These are phyloP conservation scores for Phylloscopus trochiloides DNA, from an alignment of 2,113 vertebrate genomes.

Conservation along the genomic window DNA sequence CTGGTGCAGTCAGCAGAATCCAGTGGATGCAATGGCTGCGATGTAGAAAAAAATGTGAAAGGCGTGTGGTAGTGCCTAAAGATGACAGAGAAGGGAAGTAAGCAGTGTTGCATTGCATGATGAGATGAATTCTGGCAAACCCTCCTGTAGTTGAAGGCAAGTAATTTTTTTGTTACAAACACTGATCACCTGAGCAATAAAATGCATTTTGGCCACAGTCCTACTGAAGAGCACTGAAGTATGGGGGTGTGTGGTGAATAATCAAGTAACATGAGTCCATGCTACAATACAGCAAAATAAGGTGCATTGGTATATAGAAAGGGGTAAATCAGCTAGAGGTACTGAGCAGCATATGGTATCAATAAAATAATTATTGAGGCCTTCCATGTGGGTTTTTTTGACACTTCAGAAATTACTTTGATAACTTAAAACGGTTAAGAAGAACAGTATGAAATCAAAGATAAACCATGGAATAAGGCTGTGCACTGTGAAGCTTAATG, in stretches of 20 bases:
- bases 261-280: background rate
- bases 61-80: background rate
- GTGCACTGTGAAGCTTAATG: background rate
- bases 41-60: background rate
- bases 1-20: background rate
- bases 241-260: background rate
- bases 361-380: background rate
- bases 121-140: background rate
- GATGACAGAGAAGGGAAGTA: fast-evolving
- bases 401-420: background rate
- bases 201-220: background rate
- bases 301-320: background rate
- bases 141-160: background rate
- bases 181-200: background rate
- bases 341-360: background rate
- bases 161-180: background rate
- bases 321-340: background rate
- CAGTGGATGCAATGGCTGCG: background rate
- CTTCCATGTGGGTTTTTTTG: background rate
- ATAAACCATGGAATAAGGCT: background rate
- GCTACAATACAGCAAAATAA: background rate
- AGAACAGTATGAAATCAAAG: background rate
- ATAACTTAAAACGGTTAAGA: background rate
- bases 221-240: background rate
- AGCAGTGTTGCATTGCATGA: background rate